Percentiles rank a stretch among this genome's conserved stretches.
phyloP scores from a whole-genome alignment of 2,888 invertebrate species.

The Cryptus viduatorius region DNA sequence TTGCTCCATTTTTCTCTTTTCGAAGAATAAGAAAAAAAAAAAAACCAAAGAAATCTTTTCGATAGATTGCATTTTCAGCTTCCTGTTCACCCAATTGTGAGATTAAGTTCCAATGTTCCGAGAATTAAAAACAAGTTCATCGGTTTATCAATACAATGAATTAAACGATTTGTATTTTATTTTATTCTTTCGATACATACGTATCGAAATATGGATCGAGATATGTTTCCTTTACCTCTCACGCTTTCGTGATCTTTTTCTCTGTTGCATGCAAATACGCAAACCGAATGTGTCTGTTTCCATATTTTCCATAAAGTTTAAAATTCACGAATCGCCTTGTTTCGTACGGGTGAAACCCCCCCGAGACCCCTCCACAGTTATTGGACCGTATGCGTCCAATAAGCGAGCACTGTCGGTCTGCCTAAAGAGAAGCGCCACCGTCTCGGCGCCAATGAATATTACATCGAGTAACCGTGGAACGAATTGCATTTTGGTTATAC shows the following conservation, averaged over 20 bases:
- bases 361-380: too few species aligned
- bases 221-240: constrained; percentile 49
- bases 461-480: constrained; percentile 56
- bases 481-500: constrained; percentile 64
- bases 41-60: neutral
- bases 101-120: neutral
- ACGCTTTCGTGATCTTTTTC: constrained; percentile 7
- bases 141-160: neutral
- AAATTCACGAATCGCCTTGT: constrained; percentile 63
- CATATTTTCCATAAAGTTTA: constrained; percentile 56
- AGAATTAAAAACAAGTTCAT: neutral
- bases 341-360: constrained; percentile 10
- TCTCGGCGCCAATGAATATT: constrained; percentile 64
- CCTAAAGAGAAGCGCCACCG: constrained; percentile 24
- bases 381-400: constrained; percentile 42
- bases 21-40: too few species aligned
- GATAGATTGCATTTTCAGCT: neutral
- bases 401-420: constrained; percentile 35
- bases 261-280: constrained; percentile 44
- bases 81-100: neutral
- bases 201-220: constrained; percentile 33
- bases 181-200: constrained; percentile 3
- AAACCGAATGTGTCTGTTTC: constrained; percentile 43
- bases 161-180: constrained; percentile 3
- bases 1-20: too few species aligned